A percentile compares a stretch with the other conserved stretches of the same genome.
Conservation (phyloP, 1,140 invertebrate genomes). For the Nephila pilipes region DNA sequence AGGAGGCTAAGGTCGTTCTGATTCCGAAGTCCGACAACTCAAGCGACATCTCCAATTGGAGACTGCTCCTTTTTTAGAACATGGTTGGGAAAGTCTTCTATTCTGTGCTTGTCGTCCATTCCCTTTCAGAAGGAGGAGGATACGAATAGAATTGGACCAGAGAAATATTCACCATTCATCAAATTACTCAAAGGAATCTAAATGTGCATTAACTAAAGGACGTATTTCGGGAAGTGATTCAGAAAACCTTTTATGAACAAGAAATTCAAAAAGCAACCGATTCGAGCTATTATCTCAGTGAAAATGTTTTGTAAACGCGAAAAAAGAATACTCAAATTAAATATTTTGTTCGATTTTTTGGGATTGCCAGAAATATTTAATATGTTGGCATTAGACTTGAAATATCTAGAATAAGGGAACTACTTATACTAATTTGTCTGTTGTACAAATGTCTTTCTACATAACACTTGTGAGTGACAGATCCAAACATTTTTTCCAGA, state of each 20-base stretch:
- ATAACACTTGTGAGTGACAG: not conserved
- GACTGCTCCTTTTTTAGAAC: too few relatives aligned
- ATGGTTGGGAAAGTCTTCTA: too few relatives aligned
- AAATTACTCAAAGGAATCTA: too few relatives aligned
- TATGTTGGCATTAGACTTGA: not conserved
- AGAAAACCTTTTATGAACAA: slow-evolving; percentile 14
- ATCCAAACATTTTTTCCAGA: too few relatives aligned
- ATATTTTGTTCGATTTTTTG: not conserved
- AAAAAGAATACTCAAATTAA: not conserved
- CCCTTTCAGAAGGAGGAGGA: too few relatives aligned
- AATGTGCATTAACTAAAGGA: slow-evolving; percentile 17
- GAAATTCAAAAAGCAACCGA: not conserved
- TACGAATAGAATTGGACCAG: too few relatives aligned
- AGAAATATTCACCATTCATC: too few relatives aligned
- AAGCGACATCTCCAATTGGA: too few relatives aligned
- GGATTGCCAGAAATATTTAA: not conserved
- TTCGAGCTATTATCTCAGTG: not conserved
- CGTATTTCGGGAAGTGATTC: not conserved
- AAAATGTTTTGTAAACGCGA: not conserved
- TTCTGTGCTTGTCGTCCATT: too few relatives aligned
- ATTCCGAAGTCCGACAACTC: too few relatives aligned
- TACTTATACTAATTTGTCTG: not conserved
- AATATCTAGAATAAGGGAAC: not conserved
- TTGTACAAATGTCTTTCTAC: not conserved
- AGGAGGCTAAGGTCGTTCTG: too few relatives aligned